Evolutionary conservation across 2,888 invertebrate species (phyloP).

Genomic region (Plemyria rubiginata): DNA sequence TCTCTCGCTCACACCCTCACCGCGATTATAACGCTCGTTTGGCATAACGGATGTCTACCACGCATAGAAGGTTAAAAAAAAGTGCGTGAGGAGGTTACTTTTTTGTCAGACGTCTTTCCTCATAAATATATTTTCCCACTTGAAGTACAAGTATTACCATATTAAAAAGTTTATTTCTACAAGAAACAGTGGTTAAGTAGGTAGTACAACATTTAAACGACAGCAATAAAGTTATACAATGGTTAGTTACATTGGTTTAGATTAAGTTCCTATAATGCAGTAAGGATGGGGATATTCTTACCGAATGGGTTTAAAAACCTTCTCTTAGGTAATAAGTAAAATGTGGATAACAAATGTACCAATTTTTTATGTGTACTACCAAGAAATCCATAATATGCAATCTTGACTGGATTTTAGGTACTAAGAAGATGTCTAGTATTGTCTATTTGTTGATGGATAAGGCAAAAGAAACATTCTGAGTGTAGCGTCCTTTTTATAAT

Average conservation of each 20-base stretch:
- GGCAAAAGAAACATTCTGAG: constrained; percentile 5
- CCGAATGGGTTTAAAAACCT: too few relatives aligned
- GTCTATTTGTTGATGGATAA: too few relatives aligned
- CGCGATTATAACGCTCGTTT: too few relatives aligned
- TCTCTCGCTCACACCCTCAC: background rate
- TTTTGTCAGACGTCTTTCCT: background rate
- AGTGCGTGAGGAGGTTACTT: too few relatives aligned
- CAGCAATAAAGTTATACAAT: constrained; percentile 4
- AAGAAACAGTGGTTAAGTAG: background rate
- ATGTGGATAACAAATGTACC: too few relatives aligned
- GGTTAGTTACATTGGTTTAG: constrained; percentile 7
- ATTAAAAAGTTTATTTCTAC: background rate
- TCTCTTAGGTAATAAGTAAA: too few relatives aligned
- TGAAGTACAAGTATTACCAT: background rate
- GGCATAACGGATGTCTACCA: background rate
- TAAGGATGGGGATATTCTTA: too few relatives aligned
- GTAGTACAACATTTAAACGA: constrained; percentile 7
- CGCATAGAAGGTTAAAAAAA: background rate
- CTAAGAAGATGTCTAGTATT: too few relatives aligned
- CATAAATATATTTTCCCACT: constrained; percentile 3
- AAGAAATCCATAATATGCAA: too few relatives aligned
- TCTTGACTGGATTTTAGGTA: too few relatives aligned
- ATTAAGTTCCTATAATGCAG: too few relatives aligned
- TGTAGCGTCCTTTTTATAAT: background rate
- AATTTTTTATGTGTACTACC: too few relatives aligned